Base-by-base conservation (phyloP, 2,797 vertebrate genomes). In the Buceros bicornis region DNA sequence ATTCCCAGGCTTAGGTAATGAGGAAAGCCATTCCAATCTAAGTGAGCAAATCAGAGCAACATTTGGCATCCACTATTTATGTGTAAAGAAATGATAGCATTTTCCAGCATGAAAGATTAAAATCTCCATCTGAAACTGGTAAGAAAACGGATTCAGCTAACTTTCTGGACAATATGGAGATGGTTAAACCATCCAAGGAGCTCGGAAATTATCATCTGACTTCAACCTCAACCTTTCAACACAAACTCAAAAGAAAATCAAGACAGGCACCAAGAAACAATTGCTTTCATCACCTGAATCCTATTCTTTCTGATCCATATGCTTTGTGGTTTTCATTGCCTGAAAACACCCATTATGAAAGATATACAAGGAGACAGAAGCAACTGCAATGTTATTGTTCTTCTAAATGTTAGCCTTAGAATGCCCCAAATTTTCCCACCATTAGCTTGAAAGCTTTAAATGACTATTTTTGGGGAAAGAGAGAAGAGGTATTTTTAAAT, bases 181-280 rank as follows among this genome's bases (percentile, higher is more conserved):
- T 70, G 40, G 53, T 77, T 92, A 89, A 97, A 57, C 16, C 29
- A 85, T 93, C 13, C 80, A 66, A 60, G 24, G 57, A 90, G 73
- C 73, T 79, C 82, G 62, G 45, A 90, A 93, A 90, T 82, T 84
- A 94, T 81, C 40, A 81, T 93, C 79, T 90, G 86, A 93, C 69
- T 93, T 91, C 81, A 95, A 85, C 78, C 77, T 90, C 80, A 93
- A 82, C 78, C 83, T 95, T 95, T 95, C 94, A 94, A 78, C 86
- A 9, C 78, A 93, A 95, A 94, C 78, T 71, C 64, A 94, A 87
- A 96, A 74, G 78, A 89, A 95, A 94, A 95, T 93, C 86, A 92
- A 85, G 93, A 93, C 77, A 87, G 61, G 91, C 88, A 96, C 78
- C 78, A 93, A 91, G 85, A 95, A 96, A 95, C 83, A 93, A 93